Conservation (phyloP, 2,888 invertebrate genomes). For the Scaptomyza tumidula region DNA sequence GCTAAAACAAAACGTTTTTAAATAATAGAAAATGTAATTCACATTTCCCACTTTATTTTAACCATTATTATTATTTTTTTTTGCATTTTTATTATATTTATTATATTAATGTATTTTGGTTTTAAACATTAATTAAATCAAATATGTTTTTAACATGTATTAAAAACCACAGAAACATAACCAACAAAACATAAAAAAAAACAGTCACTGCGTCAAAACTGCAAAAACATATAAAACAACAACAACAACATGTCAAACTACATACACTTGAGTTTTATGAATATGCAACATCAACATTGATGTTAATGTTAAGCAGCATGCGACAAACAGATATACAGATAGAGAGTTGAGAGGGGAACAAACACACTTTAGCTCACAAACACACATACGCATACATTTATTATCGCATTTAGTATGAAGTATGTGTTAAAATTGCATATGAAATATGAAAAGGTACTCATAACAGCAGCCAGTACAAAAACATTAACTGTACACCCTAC, state of each 20-base stretch:
- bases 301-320: slow-evolving; percentile 59
- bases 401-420: slow-evolving; percentile 64
- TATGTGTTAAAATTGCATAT: slow-evolving; percentile 78
- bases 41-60: no score
- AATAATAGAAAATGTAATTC: no score
- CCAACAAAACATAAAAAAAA: slow-evolving; percentile 12
- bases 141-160: no score
- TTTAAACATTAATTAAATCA: no score
- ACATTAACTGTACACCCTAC: slow-evolving; percentile 18
- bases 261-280: slow-evolving; percentile 64
- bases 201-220: slow-evolving; percentile 27
- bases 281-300: slow-evolving; percentile 72
- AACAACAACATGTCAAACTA: slow-evolving; percentile 27
- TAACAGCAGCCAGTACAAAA: slow-evolving; percentile 20
- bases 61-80: no score
- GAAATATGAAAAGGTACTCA: slow-evolving; percentile 75
- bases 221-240: slow-evolving; percentile 32
- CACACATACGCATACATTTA: no score
- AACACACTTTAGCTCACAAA: no score
- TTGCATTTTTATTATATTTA: no score
- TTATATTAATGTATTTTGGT: no score
- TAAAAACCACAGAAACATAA: slow-evolving; percentile 21
- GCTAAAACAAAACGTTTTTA: no score
- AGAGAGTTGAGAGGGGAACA: no score
- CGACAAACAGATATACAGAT: slow-evolving; percentile 14